Conservation (phyloP, 2,113 vertebrate genomes). For the Marmota monax region DNA sequence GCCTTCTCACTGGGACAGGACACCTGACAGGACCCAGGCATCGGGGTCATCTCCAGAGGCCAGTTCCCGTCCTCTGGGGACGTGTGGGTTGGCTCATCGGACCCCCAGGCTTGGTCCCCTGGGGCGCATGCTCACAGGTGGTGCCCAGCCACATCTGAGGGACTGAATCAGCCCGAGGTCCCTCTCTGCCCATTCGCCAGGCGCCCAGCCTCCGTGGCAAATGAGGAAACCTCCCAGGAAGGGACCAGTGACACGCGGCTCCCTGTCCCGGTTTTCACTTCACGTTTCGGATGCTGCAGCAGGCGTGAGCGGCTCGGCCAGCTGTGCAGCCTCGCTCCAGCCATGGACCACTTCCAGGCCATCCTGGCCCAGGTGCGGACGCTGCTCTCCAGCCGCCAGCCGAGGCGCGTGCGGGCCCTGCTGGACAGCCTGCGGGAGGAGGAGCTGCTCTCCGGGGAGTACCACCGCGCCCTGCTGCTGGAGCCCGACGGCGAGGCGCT, state of each 20-base stretch:
- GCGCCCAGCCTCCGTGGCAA: conserved; percentile 44
- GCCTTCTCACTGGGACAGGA: neutral
- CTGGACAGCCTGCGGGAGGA: conserved; percentile 85
- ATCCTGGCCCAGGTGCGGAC: conserved; percentile 85
- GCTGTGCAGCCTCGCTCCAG: neutral
- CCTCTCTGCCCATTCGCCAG: neutral
- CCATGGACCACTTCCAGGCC: conserved; percentile 88
- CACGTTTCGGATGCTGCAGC: conserved; percentile 81
- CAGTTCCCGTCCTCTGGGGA: neutral
- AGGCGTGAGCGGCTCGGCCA: neutral
- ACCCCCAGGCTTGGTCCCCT: neutral
- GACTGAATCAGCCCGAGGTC: neutral
- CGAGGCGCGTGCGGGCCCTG: conserved; percentile 79
- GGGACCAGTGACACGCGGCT: conserved; percentile 49
- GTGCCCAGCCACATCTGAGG: neutral
- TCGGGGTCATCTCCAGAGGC: neutral
- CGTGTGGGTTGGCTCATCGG: too few species aligned
- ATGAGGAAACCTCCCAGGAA: conserved; percentile 83
- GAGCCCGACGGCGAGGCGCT: conserved; percentile 86
- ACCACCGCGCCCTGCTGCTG: conserved; percentile 83
- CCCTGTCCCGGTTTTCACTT: conserved; percentile 82
- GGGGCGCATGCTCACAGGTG: neutral
- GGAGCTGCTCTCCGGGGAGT: conserved; percentile 87
- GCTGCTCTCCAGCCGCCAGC: conserved; percentile 78
- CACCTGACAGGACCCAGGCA: neutral